Evolutionary conservation across 2,888 invertebrate genomes (phyloP), one percentile per base, ranked within the genome.

Genomic region (Apodemia zela): DNA sequence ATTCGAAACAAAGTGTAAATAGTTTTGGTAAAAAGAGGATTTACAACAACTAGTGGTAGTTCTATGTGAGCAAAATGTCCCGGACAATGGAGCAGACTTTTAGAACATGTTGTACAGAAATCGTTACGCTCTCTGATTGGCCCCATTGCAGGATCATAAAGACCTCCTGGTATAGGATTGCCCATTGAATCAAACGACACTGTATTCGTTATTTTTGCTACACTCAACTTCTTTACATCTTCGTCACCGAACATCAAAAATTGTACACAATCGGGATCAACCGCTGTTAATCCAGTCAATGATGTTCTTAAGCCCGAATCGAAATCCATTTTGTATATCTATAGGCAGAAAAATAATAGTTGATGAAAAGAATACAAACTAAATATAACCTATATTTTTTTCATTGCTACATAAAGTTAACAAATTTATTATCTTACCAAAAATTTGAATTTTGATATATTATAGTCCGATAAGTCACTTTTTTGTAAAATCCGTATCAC

Each of bases 11-110:
- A 80, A 1, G 92, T 93, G 63, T 93, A 93, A 18, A 98, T 90
- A 38, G 94, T 93, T 75, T 95, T 95, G 68, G 96, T 95, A 76
- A 98, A 97, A 59, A 99, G 78, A 0, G 99, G 99, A 92, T 99
- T 99, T 65, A 97, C 95, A 0, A 98, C 96, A 0, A 97, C 95
- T 13, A 98, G 86, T 0, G 97, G 97, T 1, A 99, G 89, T 70
- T 96, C 96, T 68, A 99, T 98, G 79, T 98, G 97, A 0, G 99
- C 99, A 84, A 98, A 95, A 85, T 99, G 99, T 0, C 99, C 99
- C 0, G 96, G 94, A 78, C 99, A 99, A 68, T 93, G 89, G 8
- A 93, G 78, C 58, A 93, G 80, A 18, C 92, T 93, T 69, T 94
- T 93, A 11, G 93, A 93, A 78, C 99, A 99, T 8, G 98, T 98